Evolutionary conservation across 92 coral and sea anemone genomes (phyloP), one percentile per base, ranked within the genome.

Genomic region (Meandrina meandrites): DNA sequence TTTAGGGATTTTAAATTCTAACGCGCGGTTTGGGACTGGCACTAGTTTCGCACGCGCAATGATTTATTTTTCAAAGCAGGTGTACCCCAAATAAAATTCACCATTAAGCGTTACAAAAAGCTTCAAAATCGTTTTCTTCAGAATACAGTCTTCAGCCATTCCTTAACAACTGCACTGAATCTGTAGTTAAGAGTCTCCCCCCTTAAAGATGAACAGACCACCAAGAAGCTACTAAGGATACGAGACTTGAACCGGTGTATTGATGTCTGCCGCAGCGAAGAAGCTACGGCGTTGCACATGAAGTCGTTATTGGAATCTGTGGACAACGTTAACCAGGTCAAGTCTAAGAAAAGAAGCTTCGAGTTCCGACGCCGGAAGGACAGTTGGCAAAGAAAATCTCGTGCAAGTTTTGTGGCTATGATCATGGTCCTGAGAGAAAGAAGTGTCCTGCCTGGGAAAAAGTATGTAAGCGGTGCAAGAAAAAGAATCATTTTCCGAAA

Each of bases 261-360:
- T 50, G 90, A 87, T 70, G 75, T 83, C 35, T 87, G 86, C 62
- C 86, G 86, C 22, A 87, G 90, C 48, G 82, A 85, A 48, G 88
- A 85, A 67, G 35, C 75, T 75, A 54, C 88, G 3, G 83, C 66
- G 77, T n/a, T 76, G 88, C 88, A 85, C 58, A 76, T 85, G 88
- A 76, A 85, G 75, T 85, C 82, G 51, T 40, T 85, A 71, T 66
- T 57, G 19, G 86, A 35, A 34, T 10, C 78, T 6, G 81, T 77
- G 1, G 76, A 31, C 8, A 71, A 12, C 47, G 19, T 71, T 48
- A 18, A 60, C 21, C 68, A 60, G 5, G 68, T 60, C n/a, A 60
- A 60, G 68, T n/a, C n/a, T n/a, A n/a, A n/a, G n/a, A n/a, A n/a
- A n/a, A n/a, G n/a, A n/a, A n/a, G n/a, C n/a, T n/a, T 60, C 68